Evolutionary conservation across 2,797 vertebrate species (phyloP), one percentile per base, ranked within the genome.

Genomic region (Parotocinclus haroldoi): DNA sequence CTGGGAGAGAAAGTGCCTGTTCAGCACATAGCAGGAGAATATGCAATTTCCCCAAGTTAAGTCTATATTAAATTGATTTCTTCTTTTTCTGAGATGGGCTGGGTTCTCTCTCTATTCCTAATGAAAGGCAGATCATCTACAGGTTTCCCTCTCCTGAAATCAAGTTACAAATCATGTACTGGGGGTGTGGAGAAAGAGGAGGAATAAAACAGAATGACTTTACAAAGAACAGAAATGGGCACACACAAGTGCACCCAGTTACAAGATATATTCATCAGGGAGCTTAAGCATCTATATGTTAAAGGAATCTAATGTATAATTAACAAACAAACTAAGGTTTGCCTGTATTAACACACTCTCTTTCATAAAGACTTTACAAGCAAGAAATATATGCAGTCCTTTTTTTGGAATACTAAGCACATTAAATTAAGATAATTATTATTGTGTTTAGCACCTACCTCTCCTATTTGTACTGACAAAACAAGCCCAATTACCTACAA

Each of bases 51-150:
- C 88, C 88, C 83, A 89, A 89, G 89, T 91, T 92, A 91, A 92
- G 89, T 91, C 89, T 89, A 89, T 89, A 90, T 90, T 92, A 90
- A 91, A 91, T 92, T 89, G 90, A 92, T 92, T 92, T 92, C 88
- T 91, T 89, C 84, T 90, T 89, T 91, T 86, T 89, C 85, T 89
- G 87, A 91, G 86, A 89, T 74, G 78, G 85, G 85, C 84, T 80
- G 82, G 86, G 79, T 83, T 86, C 83, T 81, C 71, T 80, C 75
- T 72, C 68, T 83, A 49, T 56, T 81, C 68, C 83, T 85, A 88
- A 89, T 88, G 88, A 90, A 89, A 88, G 88, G 85, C 73, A 83
- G 86, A 88, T 91, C 86, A 91, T 91, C 89, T 90, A 89, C 89
- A 91, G 89, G 89, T 91, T 89, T 87, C 88, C 81, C 79, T 79